Percentiles rank a stretch among this genome's conserved stretches.
phyloP scores from a whole-genome alignment of 2,113 vertebrate genomes.

The Thalassarche chlororhynchos region DNA sequence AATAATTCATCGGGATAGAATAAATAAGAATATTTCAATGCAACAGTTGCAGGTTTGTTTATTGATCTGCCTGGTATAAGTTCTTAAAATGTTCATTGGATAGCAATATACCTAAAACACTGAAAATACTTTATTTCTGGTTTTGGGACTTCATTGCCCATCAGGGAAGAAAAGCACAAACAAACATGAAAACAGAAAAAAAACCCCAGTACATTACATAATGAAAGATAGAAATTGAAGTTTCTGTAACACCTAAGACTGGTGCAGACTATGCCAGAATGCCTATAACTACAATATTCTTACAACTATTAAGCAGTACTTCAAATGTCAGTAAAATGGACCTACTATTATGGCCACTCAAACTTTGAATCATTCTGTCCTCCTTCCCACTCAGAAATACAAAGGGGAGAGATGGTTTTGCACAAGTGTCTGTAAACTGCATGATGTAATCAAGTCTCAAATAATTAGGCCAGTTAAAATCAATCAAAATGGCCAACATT shows the following conservation, averaged over 20 bases:
- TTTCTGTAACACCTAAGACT: background rate
- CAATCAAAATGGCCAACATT: background rate
- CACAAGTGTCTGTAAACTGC: background rate
- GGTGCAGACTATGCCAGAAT: background rate
- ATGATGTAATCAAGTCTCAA: background rate
- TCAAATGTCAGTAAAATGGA: background rate
- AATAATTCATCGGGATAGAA: constrained; percentile 48
- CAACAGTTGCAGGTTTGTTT: constrained; percentile 14
- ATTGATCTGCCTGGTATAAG: constrained; percentile 10
- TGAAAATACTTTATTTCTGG: background rate
- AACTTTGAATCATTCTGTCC: background rate
- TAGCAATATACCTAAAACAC: background rate
- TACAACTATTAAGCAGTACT: accelerated
- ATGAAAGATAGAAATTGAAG: background rate
- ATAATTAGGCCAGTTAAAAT: background rate
- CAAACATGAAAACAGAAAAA: background rate
- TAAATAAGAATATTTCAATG: constrained; percentile 38
- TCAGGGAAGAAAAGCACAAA: background rate
- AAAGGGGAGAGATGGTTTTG: background rate
- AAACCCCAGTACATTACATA: background rate
- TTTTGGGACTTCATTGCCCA: background rate
- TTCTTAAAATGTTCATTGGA: background rate
- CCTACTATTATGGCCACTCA: too few relatives aligned
- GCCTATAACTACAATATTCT: background rate
- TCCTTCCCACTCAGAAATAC: background rate